phyloP scores from a whole-genome alignment of 2,797 vertebrate genomes.

The Tauraco hartlaubi region DNA sequence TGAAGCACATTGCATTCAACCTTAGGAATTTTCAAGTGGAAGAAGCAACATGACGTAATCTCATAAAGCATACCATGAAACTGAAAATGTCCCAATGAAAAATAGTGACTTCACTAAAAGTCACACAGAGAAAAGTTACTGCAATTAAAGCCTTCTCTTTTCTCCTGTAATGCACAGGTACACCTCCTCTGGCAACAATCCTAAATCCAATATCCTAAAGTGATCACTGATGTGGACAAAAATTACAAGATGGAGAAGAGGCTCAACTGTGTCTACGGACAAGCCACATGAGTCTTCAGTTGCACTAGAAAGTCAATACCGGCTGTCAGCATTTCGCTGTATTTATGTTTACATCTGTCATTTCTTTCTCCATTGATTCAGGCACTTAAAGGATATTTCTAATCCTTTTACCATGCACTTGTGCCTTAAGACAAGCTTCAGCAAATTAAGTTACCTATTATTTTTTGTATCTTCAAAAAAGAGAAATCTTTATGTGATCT shows the following conservation, averaged over 20 bases:
- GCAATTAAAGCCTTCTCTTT: not conserved
- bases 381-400: not conserved
- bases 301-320: not conserved
- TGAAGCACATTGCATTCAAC: not conserved
- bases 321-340: not conserved
- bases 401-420: not conserved
- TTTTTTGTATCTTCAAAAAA: not conserved
- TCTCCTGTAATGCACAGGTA: not conserved
- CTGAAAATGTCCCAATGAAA: not conserved
- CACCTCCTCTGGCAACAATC: not conserved
- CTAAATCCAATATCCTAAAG: not conserved
- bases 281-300: not conserved
- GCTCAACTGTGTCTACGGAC: not conserved
- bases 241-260: not conserved
- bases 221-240: not conserved
- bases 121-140: not conserved
- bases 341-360: not conserved
- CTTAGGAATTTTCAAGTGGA: not conserved
- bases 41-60: not conserved
- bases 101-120: not conserved
- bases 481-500: not conserved
- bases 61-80: not conserved
- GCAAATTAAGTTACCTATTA: not conserved
- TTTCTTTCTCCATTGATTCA: not conserved
- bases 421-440: not conserved